phyloP scores from a whole-genome alignment of 2,113 vertebrate species.

The Sylvilagus bachmani region DNA sequence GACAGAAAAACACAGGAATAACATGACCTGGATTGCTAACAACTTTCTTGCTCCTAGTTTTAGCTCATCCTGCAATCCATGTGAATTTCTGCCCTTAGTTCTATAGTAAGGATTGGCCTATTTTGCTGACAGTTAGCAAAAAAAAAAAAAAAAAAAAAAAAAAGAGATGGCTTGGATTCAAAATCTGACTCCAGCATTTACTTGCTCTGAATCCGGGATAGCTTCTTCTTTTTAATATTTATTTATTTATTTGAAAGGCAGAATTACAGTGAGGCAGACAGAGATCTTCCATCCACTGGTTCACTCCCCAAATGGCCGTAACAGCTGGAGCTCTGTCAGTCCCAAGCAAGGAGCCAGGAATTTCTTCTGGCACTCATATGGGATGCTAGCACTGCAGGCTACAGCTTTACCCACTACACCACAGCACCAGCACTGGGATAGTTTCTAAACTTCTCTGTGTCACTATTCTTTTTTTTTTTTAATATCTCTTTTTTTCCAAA shows the following conservation, averaged over 20 bases:
- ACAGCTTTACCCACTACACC: background rate
- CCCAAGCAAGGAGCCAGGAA: too few relatives aligned
- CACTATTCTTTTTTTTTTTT: too few relatives aligned
- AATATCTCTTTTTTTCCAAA: too few relatives aligned
- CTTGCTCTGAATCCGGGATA: background rate
- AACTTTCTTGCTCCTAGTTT: conserved; percentile 33
- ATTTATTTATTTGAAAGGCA: too few relatives aligned
- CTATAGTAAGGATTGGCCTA: background rate
- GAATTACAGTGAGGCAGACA: too few relatives aligned
- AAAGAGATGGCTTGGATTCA: background rate
- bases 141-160: background rate
- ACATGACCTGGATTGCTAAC: background rate
- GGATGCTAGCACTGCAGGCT: too few relatives aligned
- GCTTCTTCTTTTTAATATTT: background rate
- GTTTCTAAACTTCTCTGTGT: too few relatives aligned
- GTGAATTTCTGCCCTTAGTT: conserved; percentile 32
- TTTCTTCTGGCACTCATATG: too few relatives aligned
- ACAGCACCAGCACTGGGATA: background rate
- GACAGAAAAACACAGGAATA: background rate
- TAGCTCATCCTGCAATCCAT: background rate
- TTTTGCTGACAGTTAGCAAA: too few relatives aligned
- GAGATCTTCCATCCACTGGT: too few relatives aligned
- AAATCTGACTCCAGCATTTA: background rate
- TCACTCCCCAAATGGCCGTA: too few relatives aligned
- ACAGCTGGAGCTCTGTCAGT: too few relatives aligned